Base-by-base conservation (phyloP, 2,797 vertebrate genomes). In the Petrocephalus schoutedeni region DNA sequence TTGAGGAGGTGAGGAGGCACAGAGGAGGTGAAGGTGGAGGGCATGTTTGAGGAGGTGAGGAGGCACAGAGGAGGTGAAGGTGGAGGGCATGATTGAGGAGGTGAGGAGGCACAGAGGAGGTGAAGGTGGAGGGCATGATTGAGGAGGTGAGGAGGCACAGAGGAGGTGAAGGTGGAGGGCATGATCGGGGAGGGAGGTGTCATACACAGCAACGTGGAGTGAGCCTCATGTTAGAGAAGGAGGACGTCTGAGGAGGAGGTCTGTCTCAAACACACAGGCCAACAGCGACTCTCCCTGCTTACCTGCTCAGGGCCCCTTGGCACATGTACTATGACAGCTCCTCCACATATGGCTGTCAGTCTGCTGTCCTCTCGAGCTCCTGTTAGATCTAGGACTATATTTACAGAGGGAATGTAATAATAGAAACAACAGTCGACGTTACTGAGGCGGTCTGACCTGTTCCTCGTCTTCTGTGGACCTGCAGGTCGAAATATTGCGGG, bases 21-120 rank as follows among this genome's bases (percentile, higher is more conserved):
- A 36, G 19, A 9, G 41, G 8, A 80, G 64, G 32, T 0, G 92
- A 99, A 99, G 90, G 97, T 99, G 92, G 99, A 99, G 91, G 95
- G 94, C 92, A 99, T 99, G 98, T 98, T 99, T 10, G 98, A 99
- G 92, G 98, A 99, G 97, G 98, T 99, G 90, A 96, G 95, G 53
- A 12, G 53, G 4, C 4, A 8, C 4, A 12, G 7, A 12, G 12
- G 53, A 54, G 41, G 41, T 41, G 92, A 99, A 99, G 90, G 97
- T 99, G 92, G 99, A 41, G 36, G 36, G 36, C 36, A 41, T 41
- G 36, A 41, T 99, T 10, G 98, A 99, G 92, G 98, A 99, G 97
- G 98, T 99, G 90, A 96, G 95, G 53, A 12, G 53, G 5, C 5
- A 7, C 53, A 12, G 6, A 12, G 12, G 53, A 54, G 36, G 36